Percentiles rank a stretch among this genome's conserved stretches.
phyloP scores from a whole-genome alignment of 2,797 vertebrate species.

The Acrocephalus scirpaceus region DNA sequence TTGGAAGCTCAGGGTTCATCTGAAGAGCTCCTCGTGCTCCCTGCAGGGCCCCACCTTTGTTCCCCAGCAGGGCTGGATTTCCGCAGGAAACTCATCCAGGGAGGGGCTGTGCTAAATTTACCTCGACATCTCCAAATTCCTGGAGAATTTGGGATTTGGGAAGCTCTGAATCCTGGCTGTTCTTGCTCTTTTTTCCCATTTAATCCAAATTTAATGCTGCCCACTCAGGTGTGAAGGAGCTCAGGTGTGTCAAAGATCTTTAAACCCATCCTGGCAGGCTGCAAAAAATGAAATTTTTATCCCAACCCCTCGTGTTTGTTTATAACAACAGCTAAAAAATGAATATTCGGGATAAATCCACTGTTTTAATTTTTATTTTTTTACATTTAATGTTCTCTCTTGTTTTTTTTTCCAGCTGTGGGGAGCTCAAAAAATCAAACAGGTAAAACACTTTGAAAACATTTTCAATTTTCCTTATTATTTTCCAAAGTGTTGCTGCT shows the following conservation, averaged over 20 bases:
- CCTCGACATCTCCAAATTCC: background rate
- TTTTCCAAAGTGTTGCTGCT: background rate
- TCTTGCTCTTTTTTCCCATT: background rate
- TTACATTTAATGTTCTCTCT: background rate
- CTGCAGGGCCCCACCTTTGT: background rate
- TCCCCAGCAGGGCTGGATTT: background rate
- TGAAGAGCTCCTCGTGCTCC: background rate
- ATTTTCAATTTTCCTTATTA: background rate
- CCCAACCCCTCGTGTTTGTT: background rate
- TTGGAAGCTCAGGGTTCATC: background rate
- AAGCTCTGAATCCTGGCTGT: background rate
- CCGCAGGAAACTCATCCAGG: background rate
- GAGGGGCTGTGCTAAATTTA: background rate
- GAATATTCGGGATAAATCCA: background rate
- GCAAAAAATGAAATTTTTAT: background rate
- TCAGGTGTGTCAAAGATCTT: background rate
- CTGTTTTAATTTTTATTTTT: accelerated
- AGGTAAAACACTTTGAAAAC: slow-evolving; percentile 76
- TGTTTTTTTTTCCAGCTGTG: slow-evolving; percentile 83
- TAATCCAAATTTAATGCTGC: background rate
- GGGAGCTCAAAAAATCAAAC: slow-evolving; percentile 94
- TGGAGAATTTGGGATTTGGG: background rate
- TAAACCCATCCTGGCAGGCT: background rate
- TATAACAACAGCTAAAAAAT: background rate
- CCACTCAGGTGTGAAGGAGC: background rate